Evolutionary conservation across 2,888 invertebrate genomes (phyloP).

Genomic region (Pyrochroa serraticornis): DNA sequence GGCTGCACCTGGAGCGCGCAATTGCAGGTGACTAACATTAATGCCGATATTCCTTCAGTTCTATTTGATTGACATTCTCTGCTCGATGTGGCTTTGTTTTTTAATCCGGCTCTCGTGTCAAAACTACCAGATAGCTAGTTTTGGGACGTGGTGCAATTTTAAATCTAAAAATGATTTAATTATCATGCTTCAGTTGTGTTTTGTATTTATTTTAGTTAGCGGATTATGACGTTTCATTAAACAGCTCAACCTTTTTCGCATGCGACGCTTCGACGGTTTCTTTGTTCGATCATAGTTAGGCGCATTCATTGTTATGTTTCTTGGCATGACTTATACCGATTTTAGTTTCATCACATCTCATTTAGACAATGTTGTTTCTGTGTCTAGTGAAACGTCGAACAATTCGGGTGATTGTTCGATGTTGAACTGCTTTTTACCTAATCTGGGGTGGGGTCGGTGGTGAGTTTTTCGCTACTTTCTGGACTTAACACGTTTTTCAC

Average conservation of each 20-base stretch:
- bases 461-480: background rate
- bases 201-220: slow-evolving; percentile 15
- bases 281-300: background rate
- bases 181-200: slow-evolving; percentile 13
- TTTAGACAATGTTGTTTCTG: background rate
- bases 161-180: slow-evolving; percentile 8
- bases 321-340: slow-evolving; percentile 1
- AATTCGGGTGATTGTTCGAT: too few relatives aligned
- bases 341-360: background rate
- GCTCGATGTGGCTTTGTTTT: slow-evolving; percentile 23
- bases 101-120: slow-evolving; percentile 6
- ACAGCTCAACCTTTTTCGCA: slow-evolving; percentile 52
- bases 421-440: too few relatives aligned
- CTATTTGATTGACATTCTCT: slow-evolving; percentile 21
- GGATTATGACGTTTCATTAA: slow-evolving; percentile 47
- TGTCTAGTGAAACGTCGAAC: too few relatives aligned
- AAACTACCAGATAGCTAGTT: background rate
- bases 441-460: too few relatives aligned
- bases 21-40: slow-evolving; percentile 68
- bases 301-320: background rate
- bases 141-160: background rate
- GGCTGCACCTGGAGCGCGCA: slow-evolving; percentile 83
- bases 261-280: slow-evolving; percentile 18
- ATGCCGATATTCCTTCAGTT: slow-evolving; percentile 38
- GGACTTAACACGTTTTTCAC: slow-evolving; percentile 10